Percentiles rank a stretch among this genome's conserved stretches.
Conservation (phyloP, 2,888 invertebrate species). For the Lamproptera curius region DNA sequence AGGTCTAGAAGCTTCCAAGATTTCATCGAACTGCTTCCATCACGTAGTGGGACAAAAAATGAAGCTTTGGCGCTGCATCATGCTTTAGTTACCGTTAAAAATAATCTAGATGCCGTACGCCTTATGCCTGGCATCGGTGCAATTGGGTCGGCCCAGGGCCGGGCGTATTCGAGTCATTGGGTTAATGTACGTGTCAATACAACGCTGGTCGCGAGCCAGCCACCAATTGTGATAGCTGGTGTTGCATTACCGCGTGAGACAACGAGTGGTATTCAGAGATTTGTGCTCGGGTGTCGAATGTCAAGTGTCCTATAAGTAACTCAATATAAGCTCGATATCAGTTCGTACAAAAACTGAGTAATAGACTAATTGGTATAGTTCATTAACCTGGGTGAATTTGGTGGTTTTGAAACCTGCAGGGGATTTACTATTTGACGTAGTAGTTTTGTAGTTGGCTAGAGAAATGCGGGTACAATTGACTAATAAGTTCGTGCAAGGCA, state of each 20-base stretch:
- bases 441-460: too few relatives aligned
- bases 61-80: not conserved
- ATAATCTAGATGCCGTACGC: slow-evolving; percentile 8
- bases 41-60: not conserved
- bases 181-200: slow-evolving; percentile 20
- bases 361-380: too few relatives aligned
- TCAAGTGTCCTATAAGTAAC: too few relatives aligned
- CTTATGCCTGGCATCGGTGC: slow-evolving; percentile 3
- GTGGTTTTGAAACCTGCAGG: too few relatives aligned
- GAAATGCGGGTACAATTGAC: too few relatives aligned
- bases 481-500: too few relatives aligned
- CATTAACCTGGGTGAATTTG: too few relatives aligned
- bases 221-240: slow-evolving; percentile 11
- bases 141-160: slow-evolving; percentile 9
- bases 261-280: not conserved
- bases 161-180: slow-evolving; percentile 15
- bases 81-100: slow-evolving; percentile 17
- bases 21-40: not conserved
- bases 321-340: too few relatives aligned
- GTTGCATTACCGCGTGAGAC: slow-evolving; percentile 5
- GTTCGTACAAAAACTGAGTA: too few relatives aligned
- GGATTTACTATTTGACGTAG: too few relatives aligned
- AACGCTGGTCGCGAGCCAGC: slow-evolving; percentile 12
- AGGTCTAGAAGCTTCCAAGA: not conserved
- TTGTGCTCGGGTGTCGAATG: not conserved